These are phyloP conservation scores for Myiothlypis coronata DNA, from an alignment of 2,797 vertebrate species.

Conservation along the genomic window DNA sequence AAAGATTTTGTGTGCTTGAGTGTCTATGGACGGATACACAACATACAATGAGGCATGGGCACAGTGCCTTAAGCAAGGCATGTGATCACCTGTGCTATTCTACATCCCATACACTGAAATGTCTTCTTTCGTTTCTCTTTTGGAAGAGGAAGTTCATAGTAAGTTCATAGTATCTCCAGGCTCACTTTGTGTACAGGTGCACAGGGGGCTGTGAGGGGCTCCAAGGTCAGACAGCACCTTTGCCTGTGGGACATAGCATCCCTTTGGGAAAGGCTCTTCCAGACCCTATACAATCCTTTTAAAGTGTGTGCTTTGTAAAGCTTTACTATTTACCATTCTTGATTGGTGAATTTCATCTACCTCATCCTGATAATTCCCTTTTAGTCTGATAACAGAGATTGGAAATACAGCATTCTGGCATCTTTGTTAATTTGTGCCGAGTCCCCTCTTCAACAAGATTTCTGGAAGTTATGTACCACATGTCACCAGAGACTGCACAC, in stretches of 20 bases:
- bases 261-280: not conserved
- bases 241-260: accelerated
- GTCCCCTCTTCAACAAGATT: not conserved
- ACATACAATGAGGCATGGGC: accelerated
- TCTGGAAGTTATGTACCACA: not conserved
- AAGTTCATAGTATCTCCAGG: not conserved
- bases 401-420: not conserved
- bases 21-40: not conserved
- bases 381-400: not conserved
- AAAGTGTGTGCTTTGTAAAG: not conserved
- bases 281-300: not conserved
- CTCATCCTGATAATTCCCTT: not conserved
- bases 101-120: too few species aligned
- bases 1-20: not conserved
- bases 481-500: not conserved
- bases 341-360: not conserved
- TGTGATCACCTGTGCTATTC: not conserved
- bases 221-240: not conserved
- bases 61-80: not conserved
- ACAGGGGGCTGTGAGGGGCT: accelerated
- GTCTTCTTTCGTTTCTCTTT: too few species aligned
- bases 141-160: too few species aligned
- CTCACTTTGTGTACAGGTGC: not conserved
- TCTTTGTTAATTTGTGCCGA: not conserved
- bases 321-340: not conserved